A percentile compares a stretch with the other conserved stretches of the same genome.
Evolutionary conservation across 2,113 vertebrate genomes (phyloP).

Genomic region (Ictidomys tridecemlineatus): DNA sequence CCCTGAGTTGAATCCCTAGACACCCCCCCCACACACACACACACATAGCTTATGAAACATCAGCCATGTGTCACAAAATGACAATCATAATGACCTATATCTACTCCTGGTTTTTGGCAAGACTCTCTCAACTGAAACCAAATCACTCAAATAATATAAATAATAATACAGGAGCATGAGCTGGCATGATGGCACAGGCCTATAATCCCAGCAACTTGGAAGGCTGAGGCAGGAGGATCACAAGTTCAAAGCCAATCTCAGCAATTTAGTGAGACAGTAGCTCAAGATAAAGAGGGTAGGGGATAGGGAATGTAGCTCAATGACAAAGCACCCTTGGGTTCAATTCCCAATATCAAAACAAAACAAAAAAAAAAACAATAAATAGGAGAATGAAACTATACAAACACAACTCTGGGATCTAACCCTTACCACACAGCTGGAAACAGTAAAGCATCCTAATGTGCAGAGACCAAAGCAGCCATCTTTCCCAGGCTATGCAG

Average conservation of each 20-base stretch:
- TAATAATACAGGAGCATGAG: background rate
- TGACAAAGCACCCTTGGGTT: too few species aligned
- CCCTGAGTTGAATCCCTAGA: too few species aligned
- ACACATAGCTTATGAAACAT: background rate
- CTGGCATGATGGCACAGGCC: too few species aligned
- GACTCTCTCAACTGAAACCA: background rate
- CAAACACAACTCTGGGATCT: slow-evolving; percentile 9
- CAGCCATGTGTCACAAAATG: background rate
- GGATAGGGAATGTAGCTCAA: too few species aligned
- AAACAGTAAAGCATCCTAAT: background rate
- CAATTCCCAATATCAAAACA: too few species aligned
- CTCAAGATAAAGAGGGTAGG: too few species aligned
- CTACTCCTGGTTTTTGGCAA: background rate
- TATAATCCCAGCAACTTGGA: too few species aligned
- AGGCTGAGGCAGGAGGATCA: too few species aligned
- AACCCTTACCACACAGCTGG: background rate
- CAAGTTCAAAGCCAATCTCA: too few species aligned
- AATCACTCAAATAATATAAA: slow-evolving; percentile 5
- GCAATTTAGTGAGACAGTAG: too few species aligned
- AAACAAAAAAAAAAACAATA: too few species aligned
- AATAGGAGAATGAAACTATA: background rate
- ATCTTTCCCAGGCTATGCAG: background rate
- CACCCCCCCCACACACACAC: too few species aligned
- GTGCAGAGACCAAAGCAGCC: background rate
- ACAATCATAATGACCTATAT: slow-evolving; percentile 16